Percentiles rank a stretch among this genome's conserved stretches.
Conservation (phyloP, 2,113 vertebrate species). For the Tympanuchus pallidicinctus region DNA sequence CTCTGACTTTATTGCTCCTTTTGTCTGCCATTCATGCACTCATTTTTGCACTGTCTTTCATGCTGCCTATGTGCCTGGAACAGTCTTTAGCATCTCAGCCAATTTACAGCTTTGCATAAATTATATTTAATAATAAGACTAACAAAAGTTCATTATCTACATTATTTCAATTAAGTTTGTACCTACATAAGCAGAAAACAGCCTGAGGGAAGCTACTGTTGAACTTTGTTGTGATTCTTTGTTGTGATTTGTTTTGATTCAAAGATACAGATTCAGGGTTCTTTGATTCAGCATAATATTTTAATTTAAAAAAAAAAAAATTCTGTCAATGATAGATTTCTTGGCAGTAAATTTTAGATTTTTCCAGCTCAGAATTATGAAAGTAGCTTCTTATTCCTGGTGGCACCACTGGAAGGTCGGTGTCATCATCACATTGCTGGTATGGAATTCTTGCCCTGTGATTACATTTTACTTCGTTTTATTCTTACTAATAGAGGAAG, state of each 20-base stretch:
- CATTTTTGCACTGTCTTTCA: slow-evolving; percentile 75
- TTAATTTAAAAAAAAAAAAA: background rate
- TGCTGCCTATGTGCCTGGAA: slow-evolving; percentile 71
- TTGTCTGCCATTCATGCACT: slow-evolving; percentile 70
- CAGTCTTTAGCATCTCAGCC: slow-evolving; percentile 71
- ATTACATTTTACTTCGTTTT: background rate
- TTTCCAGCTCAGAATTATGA: background rate
- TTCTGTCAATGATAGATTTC: background rate
- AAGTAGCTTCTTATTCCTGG: background rate
- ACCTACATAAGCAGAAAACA: slow-evolving; percentile 54
- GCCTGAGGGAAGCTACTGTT: slow-evolving; percentile 43
- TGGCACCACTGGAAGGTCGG: rapidly evolving
- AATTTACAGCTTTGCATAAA: slow-evolving; percentile 75
- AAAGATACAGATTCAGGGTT: slow-evolving; percentile 38
- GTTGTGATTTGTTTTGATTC: slow-evolving; percentile 50
- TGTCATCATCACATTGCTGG: background rate
- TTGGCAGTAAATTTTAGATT: background rate
- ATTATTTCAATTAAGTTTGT: slow-evolving; percentile 72
- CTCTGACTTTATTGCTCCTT: slow-evolving; percentile 74
- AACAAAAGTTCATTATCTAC: slow-evolving; percentile 73
- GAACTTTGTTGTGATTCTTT: slow-evolving; percentile 20
- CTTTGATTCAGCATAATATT: slow-evolving; percentile 16
- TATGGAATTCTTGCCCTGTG: background rate
- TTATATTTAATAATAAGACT: slow-evolving; percentile 75
- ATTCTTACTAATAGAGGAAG: background rate